Evolutionary conservation across 1,140 invertebrate species (phyloP), one percentile per base, ranked within the genome.

Genomic region (Pachypsylla venusta): DNA sequence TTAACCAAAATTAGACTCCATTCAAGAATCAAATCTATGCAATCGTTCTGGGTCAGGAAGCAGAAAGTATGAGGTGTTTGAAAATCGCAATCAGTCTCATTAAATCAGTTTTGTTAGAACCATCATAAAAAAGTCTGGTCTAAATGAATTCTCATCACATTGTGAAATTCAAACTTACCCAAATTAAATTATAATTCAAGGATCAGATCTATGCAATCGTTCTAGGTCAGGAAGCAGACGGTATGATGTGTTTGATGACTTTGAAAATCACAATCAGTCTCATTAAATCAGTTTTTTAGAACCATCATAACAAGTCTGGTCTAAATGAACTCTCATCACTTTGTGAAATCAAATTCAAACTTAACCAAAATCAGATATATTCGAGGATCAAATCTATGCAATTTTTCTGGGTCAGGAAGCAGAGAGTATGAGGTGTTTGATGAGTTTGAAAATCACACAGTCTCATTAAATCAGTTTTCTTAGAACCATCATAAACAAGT

Each of bases 391-490:
- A n/a, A n/a, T n/a, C n/a, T n/a, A n/a, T n/a, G n/a, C n/a, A n/a
- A n/a, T n/a, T n/a, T n/a, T n/a, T n/a, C n/a, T n/a, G n/a, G n/a
- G n/a, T n/a, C n/a, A n/a, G n/a, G n/a, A n/a, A n/a, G n/a, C n/a
- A n/a, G n/a, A n/a, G n/a, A n/a, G n/a, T n/a, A n/a, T n/a, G n/a
- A n/a, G n/a, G n/a, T n/a, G n/a, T n/a, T n/a, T n/a, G n/a, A n/a
- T n/a, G n/a, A n/a, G n/a, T 35, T 7, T 35, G 7, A 35, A 35
- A 35, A 35, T 35, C n/a, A 35, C 30, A 62, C 76, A 78, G 75
- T 73, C 75, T 77, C 75, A 77, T 77, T 77, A 77, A 77, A 77
- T 77, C 75, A 77, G 75, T 73, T 72, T 77, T 70, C 67, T n/a
- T n/a, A n/a, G n/a, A n/a, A 70, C 72, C 71, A 69, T 74, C 73